Evolutionary conservation across 2,888 invertebrate species (phyloP).

Genomic region (Drosophila yooni): DNA sequence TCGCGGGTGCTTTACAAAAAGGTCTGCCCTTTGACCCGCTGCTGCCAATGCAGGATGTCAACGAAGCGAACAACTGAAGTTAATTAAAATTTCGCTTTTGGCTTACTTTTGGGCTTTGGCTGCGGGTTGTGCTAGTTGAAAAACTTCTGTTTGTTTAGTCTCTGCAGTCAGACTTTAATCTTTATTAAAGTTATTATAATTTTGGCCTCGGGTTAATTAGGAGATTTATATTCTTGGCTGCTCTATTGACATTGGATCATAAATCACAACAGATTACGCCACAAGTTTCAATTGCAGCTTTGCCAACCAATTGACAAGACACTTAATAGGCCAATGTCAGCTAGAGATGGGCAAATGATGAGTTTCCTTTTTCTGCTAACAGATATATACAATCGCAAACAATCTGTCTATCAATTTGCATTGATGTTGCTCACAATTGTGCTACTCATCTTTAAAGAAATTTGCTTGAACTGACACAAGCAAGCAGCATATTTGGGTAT

Average conservation of each 20-base stretch:
- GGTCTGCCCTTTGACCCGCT: conserved; percentile 4
- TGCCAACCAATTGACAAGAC: conserved; percentile 1
- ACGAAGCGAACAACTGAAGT: conserved; percentile 45
- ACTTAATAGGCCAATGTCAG: neutral
- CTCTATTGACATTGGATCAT: conserved; percentile 16
- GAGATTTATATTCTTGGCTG: neutral
- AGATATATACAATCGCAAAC: neutral
- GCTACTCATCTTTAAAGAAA: conserved; percentile 30
- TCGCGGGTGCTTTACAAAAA: conserved; percentile 12
- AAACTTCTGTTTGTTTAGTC: conserved; percentile 31
- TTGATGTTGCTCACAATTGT: conserved; percentile 39
- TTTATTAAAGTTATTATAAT: conserved; percentile 31
- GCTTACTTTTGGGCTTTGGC: conserved; percentile 57
- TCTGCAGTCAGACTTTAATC: conserved; percentile 33
- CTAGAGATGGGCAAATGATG: neutral
- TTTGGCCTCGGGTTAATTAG: conserved; percentile 14
- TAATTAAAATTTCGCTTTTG: conserved; percentile 72
- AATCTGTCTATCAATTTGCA: conserved; percentile 23
- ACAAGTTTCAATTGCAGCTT: conserved; percentile 24
- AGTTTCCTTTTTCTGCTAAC: neutral
- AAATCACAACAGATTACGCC: conserved; percentile 18
- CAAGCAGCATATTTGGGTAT: conserved; percentile 32
- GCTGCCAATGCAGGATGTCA: conserved; percentile 19
- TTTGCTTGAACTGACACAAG: conserved; percentile 28
- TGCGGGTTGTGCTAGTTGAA: conserved; percentile 41